These are phyloP conservation scores for Caligus rogercresseyi DNA, from an alignment of 1,140 invertebrate species.

Conservation along the genomic window DNA sequence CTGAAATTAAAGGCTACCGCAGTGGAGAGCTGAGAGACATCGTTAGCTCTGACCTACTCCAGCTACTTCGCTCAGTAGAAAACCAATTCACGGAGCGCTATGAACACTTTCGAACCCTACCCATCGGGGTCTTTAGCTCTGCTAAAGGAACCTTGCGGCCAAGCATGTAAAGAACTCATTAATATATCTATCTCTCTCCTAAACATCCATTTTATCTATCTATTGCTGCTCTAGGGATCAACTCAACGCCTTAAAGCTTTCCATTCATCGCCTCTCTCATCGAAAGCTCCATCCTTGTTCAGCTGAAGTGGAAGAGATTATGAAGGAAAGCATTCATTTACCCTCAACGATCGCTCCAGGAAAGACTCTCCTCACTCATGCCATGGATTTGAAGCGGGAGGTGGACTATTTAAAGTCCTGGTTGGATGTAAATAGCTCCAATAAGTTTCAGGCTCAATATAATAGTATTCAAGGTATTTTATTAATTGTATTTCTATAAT, in stretches of 20 bases:
- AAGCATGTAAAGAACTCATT: neutral
- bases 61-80: neutral
- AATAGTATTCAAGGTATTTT: neutral
- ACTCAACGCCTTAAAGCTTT: neutral
- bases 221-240: neutral
- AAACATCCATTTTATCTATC: neutral
- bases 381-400: neutral
- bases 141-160: too few species aligned
- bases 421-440: neutral
- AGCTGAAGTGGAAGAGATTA: neutral
- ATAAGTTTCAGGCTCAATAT: neutral
- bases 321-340: neutral
- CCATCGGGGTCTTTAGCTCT: neutral
- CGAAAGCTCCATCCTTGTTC: neutral
- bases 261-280: neutral
- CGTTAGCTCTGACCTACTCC: neutral
- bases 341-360: neutral
- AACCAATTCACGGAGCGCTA: neutral
- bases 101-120: neutral
- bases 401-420: neutral
- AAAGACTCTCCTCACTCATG: neutral
- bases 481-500: neutral
- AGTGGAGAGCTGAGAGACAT: neutral
- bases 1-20: neutral
- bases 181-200: neutral